Evolutionary conservation across 2,113 vertebrate species (phyloP), one percentile per base, ranked within the genome.

Genomic region (human (Homo sapiens)): DNA sequence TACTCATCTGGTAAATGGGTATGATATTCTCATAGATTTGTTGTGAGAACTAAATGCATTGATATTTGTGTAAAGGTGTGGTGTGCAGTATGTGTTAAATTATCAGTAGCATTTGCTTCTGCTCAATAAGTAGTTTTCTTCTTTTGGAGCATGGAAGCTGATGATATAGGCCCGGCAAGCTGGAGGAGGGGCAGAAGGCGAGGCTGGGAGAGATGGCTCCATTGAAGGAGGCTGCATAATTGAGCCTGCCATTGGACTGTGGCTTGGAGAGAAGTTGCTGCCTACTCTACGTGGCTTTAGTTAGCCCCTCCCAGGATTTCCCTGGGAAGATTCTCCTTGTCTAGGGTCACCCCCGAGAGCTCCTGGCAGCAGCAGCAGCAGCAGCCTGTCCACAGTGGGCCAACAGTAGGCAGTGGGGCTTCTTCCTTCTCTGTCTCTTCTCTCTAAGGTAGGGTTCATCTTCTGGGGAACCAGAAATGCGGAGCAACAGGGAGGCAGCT

Each of bases 221-320:
- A 1, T 1, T 1, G 5, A 45, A 66, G 22, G n/a, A 59, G 1
- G 13, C 61, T 32, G 22, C 10, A 2, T 14, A 23, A 12, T 0
- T 17, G 25, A 78, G n/a, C 45, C 64, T 73, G 86, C 20, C 45
- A 2, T 4, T 3, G 25, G 14, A 45, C 52, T 57, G 35, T 43
- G 45, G 35, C 43, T 73, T 45, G 35, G 38, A 17, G 75, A 90
- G 87, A 87, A 66, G 13, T 25, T 61, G 27, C 32, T 68, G 50
- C 50, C 38, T 48, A 50, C 18, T 59, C 61, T 38, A 1, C 12
- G 5, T 40, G 27, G 81, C 40, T 38, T 66, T 23, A 18, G 40
- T 32, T 9, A 55, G 8, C 40, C 30, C 35, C 30, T 59, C 80
- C 68, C 3, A 22, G 73, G 8, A 10, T 5, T 12, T 75, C 40